phyloP scores from a whole-genome alignment of 2,113 vertebrate species.

The Gnathonemus echidnorhynchus region DNA sequence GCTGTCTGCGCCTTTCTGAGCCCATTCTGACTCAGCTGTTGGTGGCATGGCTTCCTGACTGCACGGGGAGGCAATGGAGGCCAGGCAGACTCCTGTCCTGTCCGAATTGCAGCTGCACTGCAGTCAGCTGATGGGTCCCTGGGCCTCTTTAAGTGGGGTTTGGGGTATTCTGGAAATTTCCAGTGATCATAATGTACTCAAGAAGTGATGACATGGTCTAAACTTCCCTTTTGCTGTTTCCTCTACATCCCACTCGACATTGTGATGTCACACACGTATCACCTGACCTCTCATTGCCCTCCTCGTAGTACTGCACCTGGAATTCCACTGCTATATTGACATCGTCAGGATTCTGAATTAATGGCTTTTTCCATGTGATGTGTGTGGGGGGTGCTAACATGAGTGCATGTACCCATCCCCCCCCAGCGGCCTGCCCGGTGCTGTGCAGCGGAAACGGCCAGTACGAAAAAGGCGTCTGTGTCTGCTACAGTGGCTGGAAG shows the following conservation, averaged over 20 bases:
- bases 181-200: background rate
- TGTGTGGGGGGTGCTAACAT: background rate
- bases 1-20: background rate
- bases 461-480: conserved; percentile 91
- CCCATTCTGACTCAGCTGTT: background rate
- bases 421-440: conserved; percentile 81
- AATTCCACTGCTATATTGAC: background rate
- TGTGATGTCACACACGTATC: background rate
- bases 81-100: background rate
- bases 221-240: background rate
- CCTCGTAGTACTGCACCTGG: background rate
- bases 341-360: background rate
- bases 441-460: conserved; percentile 96
- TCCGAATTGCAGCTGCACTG: background rate
- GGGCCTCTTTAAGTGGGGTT: background rate
- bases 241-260: background rate
- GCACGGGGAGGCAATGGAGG: background rate
- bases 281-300: background rate
- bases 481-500: conserved; percentile 98
- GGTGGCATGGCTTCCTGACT: background rate
- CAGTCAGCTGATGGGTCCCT: background rate
- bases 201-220: background rate
- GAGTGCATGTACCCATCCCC: conserved; percentile 25
- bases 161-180: background rate
- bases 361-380: background rate